These are phyloP conservation scores for Stomorhina lunata DNA, from an alignment of 2,888 invertebrate species.

Conservation along the genomic window DNA sequence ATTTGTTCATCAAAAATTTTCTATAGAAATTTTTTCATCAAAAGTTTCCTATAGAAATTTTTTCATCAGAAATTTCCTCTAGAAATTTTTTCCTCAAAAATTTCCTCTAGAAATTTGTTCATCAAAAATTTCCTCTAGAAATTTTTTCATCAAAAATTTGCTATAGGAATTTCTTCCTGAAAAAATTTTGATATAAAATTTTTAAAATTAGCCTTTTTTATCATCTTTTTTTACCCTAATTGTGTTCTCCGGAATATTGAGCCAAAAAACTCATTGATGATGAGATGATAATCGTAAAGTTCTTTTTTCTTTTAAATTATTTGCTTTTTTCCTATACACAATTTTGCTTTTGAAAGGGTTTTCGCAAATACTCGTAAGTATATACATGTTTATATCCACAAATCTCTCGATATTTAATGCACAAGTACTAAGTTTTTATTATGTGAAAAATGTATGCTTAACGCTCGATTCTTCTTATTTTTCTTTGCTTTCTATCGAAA, in stretches of 20 bases:
- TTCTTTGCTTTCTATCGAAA: conserved; percentile 14
- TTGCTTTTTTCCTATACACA: not conserved
- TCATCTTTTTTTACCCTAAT: not conserved
- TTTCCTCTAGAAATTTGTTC: no score
- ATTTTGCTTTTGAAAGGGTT: conserved; percentile 57
- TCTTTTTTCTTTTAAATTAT: not conserved
- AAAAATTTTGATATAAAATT: no score
- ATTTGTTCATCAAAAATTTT: no score
- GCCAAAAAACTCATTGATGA: not conserved
- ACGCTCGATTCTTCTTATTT: not conserved
- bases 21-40: no score
- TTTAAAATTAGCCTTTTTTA: no score
- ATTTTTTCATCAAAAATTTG: no score
- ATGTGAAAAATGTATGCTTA: conserved; percentile 37
- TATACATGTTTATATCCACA: conserved; percentile 44
- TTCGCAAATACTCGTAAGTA: conserved; percentile 31
- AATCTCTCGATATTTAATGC: conserved; percentile 52
- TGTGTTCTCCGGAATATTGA: not conserved
- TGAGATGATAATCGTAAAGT: conserved; percentile 31
- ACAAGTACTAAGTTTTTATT: conserved; percentile 43
- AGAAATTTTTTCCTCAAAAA: no score
- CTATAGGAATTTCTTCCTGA: no score
- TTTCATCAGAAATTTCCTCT: no score
- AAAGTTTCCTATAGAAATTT: no score
- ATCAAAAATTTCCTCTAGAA: no score